A percentile compares a stretch with the other conserved stretches of the same genome.
Conservation (phyloP, 2,888 invertebrate genomes). For the Heliconius cydno region DNA sequence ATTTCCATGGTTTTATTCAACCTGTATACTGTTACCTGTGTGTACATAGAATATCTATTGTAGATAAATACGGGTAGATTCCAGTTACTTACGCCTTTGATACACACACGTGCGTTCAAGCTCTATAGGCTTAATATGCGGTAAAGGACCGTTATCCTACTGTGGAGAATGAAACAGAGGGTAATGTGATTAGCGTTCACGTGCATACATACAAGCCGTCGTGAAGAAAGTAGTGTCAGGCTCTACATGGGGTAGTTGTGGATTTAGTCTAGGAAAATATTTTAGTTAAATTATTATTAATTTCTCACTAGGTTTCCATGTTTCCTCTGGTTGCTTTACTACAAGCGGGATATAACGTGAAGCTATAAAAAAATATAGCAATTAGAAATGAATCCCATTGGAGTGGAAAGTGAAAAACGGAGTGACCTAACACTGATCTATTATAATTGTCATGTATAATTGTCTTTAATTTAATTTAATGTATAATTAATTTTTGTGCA, state of each 20-base stretch:
- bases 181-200: constrained; percentile 9
- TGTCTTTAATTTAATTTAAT: no score
- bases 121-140: neutral
- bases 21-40: neutral
- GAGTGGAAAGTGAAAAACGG: no score
- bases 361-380: neutral
- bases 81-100: neutral
- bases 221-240: neutral
- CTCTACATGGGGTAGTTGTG: neutral
- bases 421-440: no score
- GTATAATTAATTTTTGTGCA: no score
- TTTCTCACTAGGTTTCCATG: neutral
- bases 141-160: constrained; percentile 4
- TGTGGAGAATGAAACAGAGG: neutral
- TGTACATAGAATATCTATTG: neutral
- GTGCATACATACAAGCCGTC: neutral
- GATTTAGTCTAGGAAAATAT: neutral
- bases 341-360: neutral
- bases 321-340: neutral
- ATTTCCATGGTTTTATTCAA: neutral
- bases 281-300: neutral
- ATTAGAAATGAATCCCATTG: neutral
- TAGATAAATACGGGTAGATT: neutral
- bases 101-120: neutral
- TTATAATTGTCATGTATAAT: no score